Base-by-base conservation (phyloP, 2,888 invertebrate species). In the Rhingia rostrata region DNA sequence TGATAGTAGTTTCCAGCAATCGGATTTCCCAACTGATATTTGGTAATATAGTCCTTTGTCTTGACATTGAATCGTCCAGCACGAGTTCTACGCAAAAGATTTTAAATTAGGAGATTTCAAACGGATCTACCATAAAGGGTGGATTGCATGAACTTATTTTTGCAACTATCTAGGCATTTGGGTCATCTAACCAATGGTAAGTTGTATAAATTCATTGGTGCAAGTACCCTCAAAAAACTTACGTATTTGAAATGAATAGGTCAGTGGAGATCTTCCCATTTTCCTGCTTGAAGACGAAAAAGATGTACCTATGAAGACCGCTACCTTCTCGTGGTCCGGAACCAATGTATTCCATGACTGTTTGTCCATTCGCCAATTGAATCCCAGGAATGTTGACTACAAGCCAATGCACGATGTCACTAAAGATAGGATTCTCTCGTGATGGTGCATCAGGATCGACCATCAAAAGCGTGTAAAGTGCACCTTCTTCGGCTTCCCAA, bases 361-460 rank as follows among this genome's bases (percentile, higher is more conserved):
- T 93, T 82, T 97, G 96, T 22, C 98, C 98, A 10, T 93, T 92
- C 0, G 90, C 89, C 4, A 98, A 90, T 80, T 96, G 93, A 83
- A 88, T 90, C 9, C 96, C 97, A 41, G 95, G 96, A 86, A 98
- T 95, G 90, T 98, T 98, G 30, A 94, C 95, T 0, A 98, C 95
- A 9, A 97, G 91, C 98, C 98, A 98, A 90, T 98, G 98, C 89
- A 96, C 96, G 95, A 96, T 97, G 91, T 98, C 98, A 49, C 97
- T 94, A 91, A 93, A 95, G 86, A 92, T 95, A 0, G 97, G 97
- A n/a, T 95, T 94, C 54, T 93, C 90, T 70, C 97, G 94, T 87
- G 95, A 95, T 0, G 98, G 98, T 2, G 95, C 95, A 92, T 96
- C 96, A 1, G 91, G 91, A 95, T 97, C 97, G 66, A 96, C 96